Evolutionary conservation across 92 coral and sea anemone species (phyloP), one percentile per base, ranked within the genome.

Genomic region (Umimayanthus chanpuru): DNA sequence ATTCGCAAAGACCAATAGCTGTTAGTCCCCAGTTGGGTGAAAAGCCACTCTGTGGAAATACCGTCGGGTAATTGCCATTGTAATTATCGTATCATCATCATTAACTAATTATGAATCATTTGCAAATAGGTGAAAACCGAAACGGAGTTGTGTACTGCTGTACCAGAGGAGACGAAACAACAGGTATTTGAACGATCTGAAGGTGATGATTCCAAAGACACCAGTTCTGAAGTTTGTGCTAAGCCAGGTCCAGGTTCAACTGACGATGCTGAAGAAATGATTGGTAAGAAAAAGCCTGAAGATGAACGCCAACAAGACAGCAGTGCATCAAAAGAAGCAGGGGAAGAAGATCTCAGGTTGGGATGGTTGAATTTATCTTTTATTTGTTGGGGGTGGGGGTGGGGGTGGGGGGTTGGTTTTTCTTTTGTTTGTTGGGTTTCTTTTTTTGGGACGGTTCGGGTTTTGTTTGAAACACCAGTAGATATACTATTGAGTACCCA

Each of bases 201-300:
- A 61, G 68, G 68, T 21, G 68, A 61, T 20, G 5, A 9, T 4
- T 74, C 79, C 23, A 74, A 36, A 30, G 79, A 38, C 25, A 38
- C 49, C 12, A 41, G 43, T 38, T 18, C 79, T 2, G 44, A 36
- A 74, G 4, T 41, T 0, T 74, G 25, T 30, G 49, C 44, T 25
- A 74, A 36, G 25, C n/a, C 92, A 18, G 39, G 50, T 15, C 36
- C 81, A 39, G 78, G 73, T 49, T 25, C 9, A 65, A 91, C 80
- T 14, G 92, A 91, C 38, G 93, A 90, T 55, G 44, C 82, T 41
- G 77, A 49, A 23, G 93, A 81, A 86, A 88, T 85, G 89, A 86
- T 88, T 80, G 92, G 58, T 66, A 41, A 38, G 26, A 74, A 88
- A 79, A 53, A 15, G 21, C 61, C 81, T 41, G 53, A 38, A 47